Evolutionary conservation across 2,797 vertebrate species (phyloP).

Genomic region (Poecilia wingei): DNA sequence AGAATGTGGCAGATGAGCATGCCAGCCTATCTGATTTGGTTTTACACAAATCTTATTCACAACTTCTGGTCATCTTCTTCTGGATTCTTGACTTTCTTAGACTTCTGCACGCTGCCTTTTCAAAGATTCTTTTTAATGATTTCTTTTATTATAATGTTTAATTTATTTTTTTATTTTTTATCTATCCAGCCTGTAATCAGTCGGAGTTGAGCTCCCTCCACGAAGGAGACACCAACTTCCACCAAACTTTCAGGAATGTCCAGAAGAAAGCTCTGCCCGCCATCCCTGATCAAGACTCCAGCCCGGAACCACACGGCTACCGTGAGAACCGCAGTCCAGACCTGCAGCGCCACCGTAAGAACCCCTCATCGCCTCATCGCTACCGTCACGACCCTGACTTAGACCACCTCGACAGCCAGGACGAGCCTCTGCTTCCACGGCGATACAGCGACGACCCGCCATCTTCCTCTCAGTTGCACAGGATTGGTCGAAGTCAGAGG

Average conservation of each 20-base stretch:
- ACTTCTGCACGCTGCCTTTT: not conserved
- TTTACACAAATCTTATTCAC: constrained; percentile 12
- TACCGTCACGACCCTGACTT: constrained; percentile 34
- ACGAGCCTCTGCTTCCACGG: constrained; percentile 48
- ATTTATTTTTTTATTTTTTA: not conserved
- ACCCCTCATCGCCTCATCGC: constrained; percentile 46
- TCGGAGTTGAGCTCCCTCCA: constrained; percentile 97
- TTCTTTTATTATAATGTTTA: not conserved
- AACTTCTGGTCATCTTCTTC: constrained; percentile 9
- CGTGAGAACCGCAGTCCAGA: constrained; percentile 59
- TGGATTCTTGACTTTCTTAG: not conserved
- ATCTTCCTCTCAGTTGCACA: constrained; percentile 52
- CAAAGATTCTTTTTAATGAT: not conserved
- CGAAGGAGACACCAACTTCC: constrained; percentile 86
- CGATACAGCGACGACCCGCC: constrained; percentile 72
- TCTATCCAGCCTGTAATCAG: constrained; percentile 82
- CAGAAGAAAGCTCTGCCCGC: constrained; percentile 89
- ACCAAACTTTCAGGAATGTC: constrained; percentile 86
- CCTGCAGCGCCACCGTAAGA: constrained; percentile 39
- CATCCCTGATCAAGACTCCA: constrained; percentile 83
- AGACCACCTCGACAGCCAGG: constrained; percentile 36
- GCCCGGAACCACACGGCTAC: constrained; percentile 73
- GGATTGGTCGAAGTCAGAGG: constrained; percentile 27
- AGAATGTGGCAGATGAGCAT: constrained; percentile 36
- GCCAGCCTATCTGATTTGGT: constrained; percentile 14